These are phyloP conservation scores for Tarsius wallacei DNA, from an alignment of 2,797 vertebrate species.

Conservation along the genomic window DNA sequence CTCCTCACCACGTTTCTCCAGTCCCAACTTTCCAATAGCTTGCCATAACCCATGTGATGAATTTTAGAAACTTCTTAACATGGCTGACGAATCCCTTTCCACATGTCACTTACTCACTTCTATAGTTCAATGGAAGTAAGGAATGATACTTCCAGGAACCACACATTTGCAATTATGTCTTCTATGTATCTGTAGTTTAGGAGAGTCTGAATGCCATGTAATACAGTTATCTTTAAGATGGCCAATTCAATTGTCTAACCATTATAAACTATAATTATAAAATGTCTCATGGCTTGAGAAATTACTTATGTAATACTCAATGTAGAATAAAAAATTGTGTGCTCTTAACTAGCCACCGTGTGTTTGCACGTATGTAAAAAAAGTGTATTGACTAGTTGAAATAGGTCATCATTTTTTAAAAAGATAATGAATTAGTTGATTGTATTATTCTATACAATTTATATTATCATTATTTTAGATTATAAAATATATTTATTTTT, in stretches of 20 bases:
- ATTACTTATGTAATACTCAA: background rate
- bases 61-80: background rate
- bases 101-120: background rate
- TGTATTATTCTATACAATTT: background rate
- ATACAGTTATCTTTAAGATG: background rate
- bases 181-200: background rate
- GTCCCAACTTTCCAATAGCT: background rate
- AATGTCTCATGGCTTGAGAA: conserved; percentile 12
- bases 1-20: background rate
- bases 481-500: too few relatives aligned
- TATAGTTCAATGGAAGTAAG: background rate
- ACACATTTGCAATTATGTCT: background rate
- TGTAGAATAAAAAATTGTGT: background rate
- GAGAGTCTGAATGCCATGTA: background rate
- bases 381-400: background rate
- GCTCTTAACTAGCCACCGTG: background rate
- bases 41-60: background rate
- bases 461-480: too few relatives aligned
- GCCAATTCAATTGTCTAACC: background rate
- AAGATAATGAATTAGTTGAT: background rate
- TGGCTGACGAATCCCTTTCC: background rate
- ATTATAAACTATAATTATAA: background rate
- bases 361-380: background rate
- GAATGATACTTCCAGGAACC: background rate
- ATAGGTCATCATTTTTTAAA: background rate